phyloP scores from a whole-genome alignment of 2,797 vertebrate genomes.

The Girardinus metallicus region DNA sequence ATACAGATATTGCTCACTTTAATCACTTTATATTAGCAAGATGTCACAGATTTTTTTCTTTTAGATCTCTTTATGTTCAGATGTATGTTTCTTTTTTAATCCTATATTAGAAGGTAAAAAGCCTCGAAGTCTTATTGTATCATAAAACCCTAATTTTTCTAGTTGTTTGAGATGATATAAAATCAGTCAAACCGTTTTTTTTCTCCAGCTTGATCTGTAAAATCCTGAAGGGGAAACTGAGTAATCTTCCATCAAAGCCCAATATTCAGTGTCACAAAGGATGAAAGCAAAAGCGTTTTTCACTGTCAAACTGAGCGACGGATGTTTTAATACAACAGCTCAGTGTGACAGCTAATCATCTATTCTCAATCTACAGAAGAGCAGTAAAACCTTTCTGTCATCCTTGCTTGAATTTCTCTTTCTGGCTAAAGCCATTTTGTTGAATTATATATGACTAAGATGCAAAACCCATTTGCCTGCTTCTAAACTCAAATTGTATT shows the following conservation, averaged over 20 bases:
- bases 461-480: conserved; percentile 31
- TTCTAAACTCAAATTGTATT: conserved; percentile 23
- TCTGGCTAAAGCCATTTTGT: conserved; percentile 38
- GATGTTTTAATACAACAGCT: conserved; percentile 32
- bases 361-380: conserved; percentile 42
- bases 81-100: background rate
- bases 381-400: conserved; percentile 39
- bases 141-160: conserved; percentile 4
- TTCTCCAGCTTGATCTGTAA: conserved; percentile 1
- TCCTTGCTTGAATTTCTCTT: conserved; percentile 38
- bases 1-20: background rate
- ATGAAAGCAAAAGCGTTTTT: conserved; percentile 26
- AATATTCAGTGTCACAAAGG: conserved; percentile 19
- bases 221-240: conserved; percentile 15
- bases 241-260: conserved; percentile 27
- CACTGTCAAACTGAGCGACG: conserved; percentile 55
- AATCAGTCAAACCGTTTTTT: conserved; percentile 4
- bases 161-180: conserved; percentile 12
- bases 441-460: conserved; percentile 39
- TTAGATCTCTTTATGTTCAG: background rate
- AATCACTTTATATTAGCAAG: background rate
- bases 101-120: background rate
- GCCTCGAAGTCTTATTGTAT: background rate
- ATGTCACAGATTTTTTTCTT: background rate
- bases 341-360: conserved; percentile 53